Evolutionary conservation across 2,888 invertebrate genomes (phyloP), one percentile per base, ranked within the genome.

Genomic region (Digitonthophagus gazella): DNA sequence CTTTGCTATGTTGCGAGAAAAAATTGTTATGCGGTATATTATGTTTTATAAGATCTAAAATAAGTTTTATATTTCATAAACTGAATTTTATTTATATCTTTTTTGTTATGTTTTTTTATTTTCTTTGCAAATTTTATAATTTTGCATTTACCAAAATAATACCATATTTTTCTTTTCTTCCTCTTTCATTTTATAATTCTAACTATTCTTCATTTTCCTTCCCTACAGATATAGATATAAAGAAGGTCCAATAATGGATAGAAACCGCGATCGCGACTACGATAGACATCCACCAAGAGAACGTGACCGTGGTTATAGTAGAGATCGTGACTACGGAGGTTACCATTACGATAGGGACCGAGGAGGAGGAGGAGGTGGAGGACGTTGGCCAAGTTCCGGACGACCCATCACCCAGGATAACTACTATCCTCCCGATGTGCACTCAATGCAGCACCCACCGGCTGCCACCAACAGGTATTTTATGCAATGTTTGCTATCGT

Each of bases 201-300:
- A 15, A 54, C n/a, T n/a, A n/a, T n/a, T n/a, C n/a, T n/a, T n/a
- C n/a, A n/a, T n/a, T n/a, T n/a, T n/a, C n/a, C n/a, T n/a, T n/a
- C n/a, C 77, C 61, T 76, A 76, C 66, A 75, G 78, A 11, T 78
- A 75, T 58, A 77, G 76, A 71, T 75, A 75, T 3, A 64, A 57
- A 28, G 72, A 66, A 66, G 70, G 3, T 71, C 79, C 16, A 79
- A 81, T 68, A 76, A 79, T 14, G 79, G 82, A 75, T 68, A 78
- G 54, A 76, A 79, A 80, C 54, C 74, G 80, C 61, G 80, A 81
- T 56, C 74, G 80, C 55, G 78, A 78, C 56, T 75, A 66, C 71
- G 79, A 77, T 55, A 74, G 76, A 58, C 77, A 81, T 70, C 79
- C 80, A 58, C 81, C 69, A 68, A 80, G 74, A 77, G 28, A 68